Evolutionary conservation across 2,797 vertebrate species (phyloP).

Genomic region (Sarcophilus harrisii): DNA sequence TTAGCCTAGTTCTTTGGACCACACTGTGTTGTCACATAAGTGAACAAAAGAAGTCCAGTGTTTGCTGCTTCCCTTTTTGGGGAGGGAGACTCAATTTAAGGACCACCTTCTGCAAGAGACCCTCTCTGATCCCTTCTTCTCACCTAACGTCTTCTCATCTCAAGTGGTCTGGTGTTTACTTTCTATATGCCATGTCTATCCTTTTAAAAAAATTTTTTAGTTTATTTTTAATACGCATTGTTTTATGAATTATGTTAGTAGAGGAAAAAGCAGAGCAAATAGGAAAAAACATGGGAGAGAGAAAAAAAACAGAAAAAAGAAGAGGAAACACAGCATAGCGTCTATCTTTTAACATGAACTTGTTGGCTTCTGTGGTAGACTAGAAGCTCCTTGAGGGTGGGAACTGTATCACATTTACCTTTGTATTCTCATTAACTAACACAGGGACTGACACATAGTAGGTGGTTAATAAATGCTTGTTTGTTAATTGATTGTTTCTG

Average conservation of each 20-base stretch:
- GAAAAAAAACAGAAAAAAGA: too few relatives aligned
- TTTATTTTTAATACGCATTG: too few relatives aligned
- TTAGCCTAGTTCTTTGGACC: neutral
- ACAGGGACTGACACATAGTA: neutral
- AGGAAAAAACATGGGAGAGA: too few relatives aligned
- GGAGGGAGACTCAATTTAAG: neutral
- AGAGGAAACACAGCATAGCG: too few relatives aligned
- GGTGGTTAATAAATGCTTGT: neutral
- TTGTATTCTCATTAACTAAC: neutral
- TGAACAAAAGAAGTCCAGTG: neutral
- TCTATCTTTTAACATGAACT: neutral
- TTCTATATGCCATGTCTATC: neutral
- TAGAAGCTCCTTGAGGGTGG: neutral
- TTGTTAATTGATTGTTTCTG: neutral
- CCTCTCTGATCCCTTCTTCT: neutral
- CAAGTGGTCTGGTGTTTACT: neutral
- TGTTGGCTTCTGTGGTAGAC: neutral
- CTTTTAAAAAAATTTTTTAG: neutral
- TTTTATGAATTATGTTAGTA: too few relatives aligned
- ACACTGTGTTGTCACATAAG: neutral
- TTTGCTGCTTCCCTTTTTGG: neutral
- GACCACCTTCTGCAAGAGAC: neutral
- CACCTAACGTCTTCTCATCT: neutral
- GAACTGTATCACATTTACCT: neutral
- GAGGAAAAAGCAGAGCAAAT: too few relatives aligned